Evolutionary conservation across 2,113 vertebrate genomes (phyloP).

Genomic region (Laterallus jamaicensis): DNA sequence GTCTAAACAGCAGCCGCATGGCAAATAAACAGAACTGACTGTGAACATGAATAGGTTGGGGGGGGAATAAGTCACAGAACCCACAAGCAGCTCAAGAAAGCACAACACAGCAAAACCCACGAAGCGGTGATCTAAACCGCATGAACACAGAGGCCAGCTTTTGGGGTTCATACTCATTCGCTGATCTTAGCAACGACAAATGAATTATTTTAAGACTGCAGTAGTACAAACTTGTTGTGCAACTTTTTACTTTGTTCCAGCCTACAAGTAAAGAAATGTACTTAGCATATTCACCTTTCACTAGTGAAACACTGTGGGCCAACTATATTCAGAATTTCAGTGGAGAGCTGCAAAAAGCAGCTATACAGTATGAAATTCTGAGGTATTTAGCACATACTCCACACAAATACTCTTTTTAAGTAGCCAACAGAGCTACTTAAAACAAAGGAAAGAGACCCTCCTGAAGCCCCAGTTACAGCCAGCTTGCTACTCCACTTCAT

Average conservation of each 20-base stretch:
- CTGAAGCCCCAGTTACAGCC: background rate
- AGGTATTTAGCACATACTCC: background rate
- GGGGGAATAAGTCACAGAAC: background rate
- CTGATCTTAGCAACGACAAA: background rate
- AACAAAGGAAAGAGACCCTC: background rate
- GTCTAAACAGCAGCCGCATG: conserved; percentile 30
- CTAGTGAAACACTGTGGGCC: background rate
- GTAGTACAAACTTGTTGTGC: background rate
- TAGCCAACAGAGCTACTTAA: background rate
- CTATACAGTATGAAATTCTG: background rate
- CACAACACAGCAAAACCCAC: background rate
- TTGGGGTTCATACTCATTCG: background rate
- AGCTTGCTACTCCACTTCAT: background rate
- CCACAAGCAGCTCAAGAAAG: conserved; percentile 29
- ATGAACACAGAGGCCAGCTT: background rate
- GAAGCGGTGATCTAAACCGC: background rate
- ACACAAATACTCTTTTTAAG: background rate
- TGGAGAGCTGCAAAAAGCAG: background rate
- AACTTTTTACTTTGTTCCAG: background rate
- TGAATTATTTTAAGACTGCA: background rate
- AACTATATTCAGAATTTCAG: background rate
- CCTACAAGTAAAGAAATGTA: background rate
- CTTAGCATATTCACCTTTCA: background rate
- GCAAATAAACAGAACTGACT: conserved; percentile 50
- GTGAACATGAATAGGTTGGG: background rate